phyloP scores from a whole-genome alignment of 2,113 vertebrate genomes.

The Trogon melanurus region DNA sequence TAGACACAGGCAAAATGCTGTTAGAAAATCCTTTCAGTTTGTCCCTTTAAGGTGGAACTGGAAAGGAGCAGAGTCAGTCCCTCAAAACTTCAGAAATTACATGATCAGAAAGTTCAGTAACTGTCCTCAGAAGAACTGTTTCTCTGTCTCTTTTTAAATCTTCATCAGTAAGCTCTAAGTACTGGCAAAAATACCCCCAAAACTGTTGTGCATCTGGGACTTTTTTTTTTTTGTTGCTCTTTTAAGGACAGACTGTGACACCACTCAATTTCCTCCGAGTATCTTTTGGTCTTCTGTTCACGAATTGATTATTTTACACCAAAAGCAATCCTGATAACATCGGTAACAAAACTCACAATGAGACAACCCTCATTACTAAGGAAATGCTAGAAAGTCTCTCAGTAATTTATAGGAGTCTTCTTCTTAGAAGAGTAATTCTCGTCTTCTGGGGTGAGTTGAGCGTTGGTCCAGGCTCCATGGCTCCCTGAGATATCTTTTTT shows the following conservation, averaged over 20 bases:
- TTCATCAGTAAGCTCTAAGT: background rate
- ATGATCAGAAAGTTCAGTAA: background rate
- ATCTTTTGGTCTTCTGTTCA: background rate
- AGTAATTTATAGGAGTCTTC: background rate
- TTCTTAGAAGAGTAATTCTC: background rate
- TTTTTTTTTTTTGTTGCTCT: background rate
- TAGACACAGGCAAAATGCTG: background rate
- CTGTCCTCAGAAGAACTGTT: background rate
- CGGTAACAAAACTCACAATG: background rate
- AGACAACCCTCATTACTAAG: background rate
- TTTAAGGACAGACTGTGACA: background rate
- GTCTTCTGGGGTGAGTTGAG: background rate
- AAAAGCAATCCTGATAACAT: background rate
- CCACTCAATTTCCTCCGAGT: background rate
- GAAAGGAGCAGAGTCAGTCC: background rate
- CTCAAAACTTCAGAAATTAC: background rate
- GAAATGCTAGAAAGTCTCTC: background rate
- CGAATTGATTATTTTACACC: background rate
- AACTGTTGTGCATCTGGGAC: background rate
- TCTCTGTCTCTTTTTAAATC: background rate
- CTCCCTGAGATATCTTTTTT: background rate
- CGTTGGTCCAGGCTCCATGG: background rate
- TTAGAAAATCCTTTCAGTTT: background rate
- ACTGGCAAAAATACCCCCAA: background rate
- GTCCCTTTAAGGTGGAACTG: background rate